Evolutionary conservation across 2,888 invertebrate species (phyloP).

Genomic region (Heteropelma amictum): DNA sequence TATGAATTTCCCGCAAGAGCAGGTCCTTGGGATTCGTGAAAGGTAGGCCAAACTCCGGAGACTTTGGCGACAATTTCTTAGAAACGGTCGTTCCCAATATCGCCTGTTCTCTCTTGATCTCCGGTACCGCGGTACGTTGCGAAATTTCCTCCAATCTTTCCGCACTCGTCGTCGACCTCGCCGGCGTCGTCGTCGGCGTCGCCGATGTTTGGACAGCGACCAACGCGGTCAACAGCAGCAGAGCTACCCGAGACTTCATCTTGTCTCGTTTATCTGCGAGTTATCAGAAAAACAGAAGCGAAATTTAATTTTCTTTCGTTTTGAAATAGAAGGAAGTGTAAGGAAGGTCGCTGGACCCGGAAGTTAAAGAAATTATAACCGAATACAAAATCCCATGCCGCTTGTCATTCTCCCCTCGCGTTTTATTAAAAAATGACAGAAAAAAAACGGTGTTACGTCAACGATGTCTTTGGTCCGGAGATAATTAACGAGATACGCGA

Average conservation of each 20-base stretch:
- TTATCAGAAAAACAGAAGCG: neutral
- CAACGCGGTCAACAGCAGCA: constrained; percentile 51
- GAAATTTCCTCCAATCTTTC: constrained; percentile 2
- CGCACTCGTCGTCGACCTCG: constrained; percentile 12
- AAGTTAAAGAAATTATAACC: constrained; percentile 8
- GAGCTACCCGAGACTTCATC: constrained; percentile 56
- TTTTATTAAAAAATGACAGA: neutral
- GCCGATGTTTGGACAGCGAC: constrained; percentile 21
- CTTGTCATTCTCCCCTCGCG: no score
- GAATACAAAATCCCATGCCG: no score
- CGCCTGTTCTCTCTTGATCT: neutral
- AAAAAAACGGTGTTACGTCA: neutral
- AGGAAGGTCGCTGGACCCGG: constrained; percentile 23
- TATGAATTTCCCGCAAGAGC: constrained; percentile 68
- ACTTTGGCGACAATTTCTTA: constrained; percentile 4
- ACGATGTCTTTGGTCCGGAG: neutral
- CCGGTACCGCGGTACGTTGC: neutral
- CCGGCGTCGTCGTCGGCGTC: constrained; percentile 12
- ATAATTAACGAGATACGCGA: neutral
- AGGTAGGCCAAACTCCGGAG: constrained; percentile 50
- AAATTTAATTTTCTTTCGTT: no score
- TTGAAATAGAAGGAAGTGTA: no score
- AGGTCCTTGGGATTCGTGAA: constrained; percentile 65
- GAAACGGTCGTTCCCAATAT: neutral
- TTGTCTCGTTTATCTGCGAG: constrained; percentile 48